Evolutionary conservation across 1,140 invertebrate species (phyloP).

Genomic region (Tetramorium parvispinum): DNA sequence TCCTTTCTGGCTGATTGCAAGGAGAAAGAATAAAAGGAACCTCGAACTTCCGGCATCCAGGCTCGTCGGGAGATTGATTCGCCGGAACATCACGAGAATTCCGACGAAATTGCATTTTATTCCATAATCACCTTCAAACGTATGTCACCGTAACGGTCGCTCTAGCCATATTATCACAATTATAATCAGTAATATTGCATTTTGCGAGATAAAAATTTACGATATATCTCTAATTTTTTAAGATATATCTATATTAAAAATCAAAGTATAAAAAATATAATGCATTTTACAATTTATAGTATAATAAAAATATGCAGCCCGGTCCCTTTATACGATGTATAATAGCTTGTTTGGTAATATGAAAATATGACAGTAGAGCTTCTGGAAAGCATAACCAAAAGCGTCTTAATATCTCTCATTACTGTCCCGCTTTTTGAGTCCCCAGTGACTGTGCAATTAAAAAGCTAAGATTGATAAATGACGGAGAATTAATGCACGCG

Average conservation of each 20-base stretch:
- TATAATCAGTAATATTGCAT: not conserved
- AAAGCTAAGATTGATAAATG: conserved; percentile 85
- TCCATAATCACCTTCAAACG: conserved; percentile 21
- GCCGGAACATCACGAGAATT: conserved; percentile 57
- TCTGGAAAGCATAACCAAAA: conserved; percentile 61
- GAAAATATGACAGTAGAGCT: conserved; percentile 73
- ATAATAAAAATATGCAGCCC: not conserved
- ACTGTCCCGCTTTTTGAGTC: conserved; percentile 69
- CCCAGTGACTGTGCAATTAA: conserved; percentile 80
- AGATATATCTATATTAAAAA: not conserved
- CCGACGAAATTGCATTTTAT: conserved; percentile 57
- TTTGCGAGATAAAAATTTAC: not conserved
- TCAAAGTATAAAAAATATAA: not conserved
- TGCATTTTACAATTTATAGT: not conserved
- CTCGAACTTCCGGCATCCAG: conserved; percentile 66
- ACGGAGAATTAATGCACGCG: conserved; percentile 82
- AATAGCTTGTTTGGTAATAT: conserved; percentile 52
- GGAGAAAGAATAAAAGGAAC: conserved; percentile 69
- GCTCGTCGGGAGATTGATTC: conserved; percentile 63
- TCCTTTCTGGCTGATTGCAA: conserved; percentile 65
- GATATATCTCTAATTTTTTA: not conserved
- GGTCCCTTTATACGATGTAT: not conserved
- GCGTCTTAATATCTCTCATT: conserved; percentile 78
- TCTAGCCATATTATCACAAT: not conserved
- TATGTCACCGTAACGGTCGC: conserved; percentile 10